These are phyloP conservation scores for Poeciliopsis retropinna DNA, from an alignment of 2,113 vertebrate genomes.

Conservation along the genomic window DNA sequence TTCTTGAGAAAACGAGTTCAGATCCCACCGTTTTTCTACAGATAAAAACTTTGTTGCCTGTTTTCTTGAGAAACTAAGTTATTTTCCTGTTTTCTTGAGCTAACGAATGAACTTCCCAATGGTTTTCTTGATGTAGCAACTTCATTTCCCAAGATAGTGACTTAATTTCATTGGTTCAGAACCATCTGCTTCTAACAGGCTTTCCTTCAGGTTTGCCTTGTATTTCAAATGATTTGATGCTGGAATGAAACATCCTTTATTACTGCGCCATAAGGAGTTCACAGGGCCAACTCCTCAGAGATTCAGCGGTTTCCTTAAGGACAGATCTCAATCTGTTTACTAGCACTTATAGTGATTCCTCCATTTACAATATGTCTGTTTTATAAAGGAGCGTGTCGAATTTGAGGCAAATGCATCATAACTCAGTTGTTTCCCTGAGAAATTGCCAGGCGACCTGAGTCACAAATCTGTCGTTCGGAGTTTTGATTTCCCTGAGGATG, in stretches of 20 bases:
- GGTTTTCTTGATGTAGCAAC: too few species aligned
- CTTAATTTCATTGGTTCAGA: too few species aligned
- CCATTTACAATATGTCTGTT: conserved; percentile 5
- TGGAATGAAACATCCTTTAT: neutral
- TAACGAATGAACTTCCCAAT: too few species aligned
- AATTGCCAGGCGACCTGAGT: too few species aligned
- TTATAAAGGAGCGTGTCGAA: conserved; percentile 17
- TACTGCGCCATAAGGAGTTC: conserved; percentile 30
- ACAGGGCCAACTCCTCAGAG: neutral
- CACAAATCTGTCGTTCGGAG: conserved; percentile 43
- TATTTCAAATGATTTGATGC: conserved; percentile 27
- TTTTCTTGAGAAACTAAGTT: too few species aligned
- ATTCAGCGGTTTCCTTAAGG: conserved; percentile 11
- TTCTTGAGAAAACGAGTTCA: too few species aligned
- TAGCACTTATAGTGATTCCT: conserved; percentile 1
- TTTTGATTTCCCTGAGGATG: conserved; percentile 25
- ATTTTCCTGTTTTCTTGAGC: too few species aligned
- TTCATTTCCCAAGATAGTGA: too few species aligned
- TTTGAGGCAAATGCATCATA: conserved; percentile 38
- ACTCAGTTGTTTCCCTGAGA: conserved; percentile 9
- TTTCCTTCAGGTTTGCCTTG: too few species aligned
- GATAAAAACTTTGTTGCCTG: too few species aligned
- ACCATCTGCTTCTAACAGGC: too few species aligned
- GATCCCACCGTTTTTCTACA: too few species aligned
- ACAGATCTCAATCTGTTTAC: conserved; percentile 6